phyloP scores from a whole-genome alignment of 2,797 vertebrate species.

The Darevskia nairensis region DNA sequence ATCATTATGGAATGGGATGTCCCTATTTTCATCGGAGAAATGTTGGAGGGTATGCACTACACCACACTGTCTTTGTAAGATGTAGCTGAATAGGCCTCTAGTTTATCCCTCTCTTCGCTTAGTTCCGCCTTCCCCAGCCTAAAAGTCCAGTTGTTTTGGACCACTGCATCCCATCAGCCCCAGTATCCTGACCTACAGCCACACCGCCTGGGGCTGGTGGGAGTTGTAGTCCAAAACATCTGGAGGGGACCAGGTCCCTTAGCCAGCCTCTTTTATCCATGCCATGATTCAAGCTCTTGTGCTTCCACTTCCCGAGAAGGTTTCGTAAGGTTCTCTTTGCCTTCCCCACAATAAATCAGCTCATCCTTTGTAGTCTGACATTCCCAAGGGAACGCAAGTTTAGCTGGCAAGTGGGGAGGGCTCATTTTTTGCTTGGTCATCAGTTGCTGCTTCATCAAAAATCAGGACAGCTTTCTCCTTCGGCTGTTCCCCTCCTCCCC shows the following conservation, averaged over 20 bases:
- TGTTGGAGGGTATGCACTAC: too few relatives aligned
- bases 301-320: conserved; percentile 8
- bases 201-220: too few relatives aligned
- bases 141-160: not conserved
- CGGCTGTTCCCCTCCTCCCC: not conserved
- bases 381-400: conserved; percentile 48
- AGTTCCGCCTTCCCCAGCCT: not conserved
- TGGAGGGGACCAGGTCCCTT: not conserved
- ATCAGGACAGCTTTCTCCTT: conserved; percentile 62
- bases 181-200: not conserved
- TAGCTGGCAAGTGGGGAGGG: conserved; percentile 28
- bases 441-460: conserved; percentile 70
- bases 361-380: conserved; percentile 5
- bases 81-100: too few relatives aligned
- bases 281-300: conserved; percentile 29
- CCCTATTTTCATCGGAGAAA: too few relatives aligned
- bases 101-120: too few relatives aligned
- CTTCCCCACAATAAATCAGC: not conserved
- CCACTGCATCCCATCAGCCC: not conserved
- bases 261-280: not conserved
- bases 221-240: not conserved
- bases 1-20: too few relatives aligned
- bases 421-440: conserved; percentile 62
- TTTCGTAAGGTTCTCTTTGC: conserved; percentile 47
- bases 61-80: too few relatives aligned